Percentiles rank a stretch among this genome's conserved stretches.
Evolutionary conservation across 2,797 vertebrate genomes (phyloP).

Genomic region (Aphelocoma californica): DNA sequence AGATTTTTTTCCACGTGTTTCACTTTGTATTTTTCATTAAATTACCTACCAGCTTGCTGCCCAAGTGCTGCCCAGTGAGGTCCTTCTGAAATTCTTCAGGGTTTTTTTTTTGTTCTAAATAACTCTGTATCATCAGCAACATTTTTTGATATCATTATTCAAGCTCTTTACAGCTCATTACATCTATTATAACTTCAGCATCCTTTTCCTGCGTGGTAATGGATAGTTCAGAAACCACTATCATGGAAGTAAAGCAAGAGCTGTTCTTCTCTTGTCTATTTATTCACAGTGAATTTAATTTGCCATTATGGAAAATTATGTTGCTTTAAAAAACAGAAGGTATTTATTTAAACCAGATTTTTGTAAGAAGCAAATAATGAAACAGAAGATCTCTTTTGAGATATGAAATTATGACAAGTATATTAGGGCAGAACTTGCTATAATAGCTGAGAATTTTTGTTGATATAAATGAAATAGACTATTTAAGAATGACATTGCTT

Average conservation of each 20-base stretch:
- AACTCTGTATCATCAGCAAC: neutral
- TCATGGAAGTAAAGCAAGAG: neutral
- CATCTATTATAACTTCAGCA: neutral
- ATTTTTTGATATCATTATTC: neutral
- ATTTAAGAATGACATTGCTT: neutral
- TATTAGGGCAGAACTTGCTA: neutral
- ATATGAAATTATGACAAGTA: neutral
- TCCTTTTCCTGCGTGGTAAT: neutral
- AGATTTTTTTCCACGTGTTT: neutral
- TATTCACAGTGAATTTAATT: neutral
- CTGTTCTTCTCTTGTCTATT: neutral
- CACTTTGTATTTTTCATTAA: neutral
- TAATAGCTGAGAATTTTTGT: neutral
- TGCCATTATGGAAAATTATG: neutral
- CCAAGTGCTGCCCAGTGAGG: neutral
- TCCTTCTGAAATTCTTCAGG: neutral
- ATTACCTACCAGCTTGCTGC: neutral
- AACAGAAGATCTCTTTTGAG: neutral
- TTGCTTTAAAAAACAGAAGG: neutral
- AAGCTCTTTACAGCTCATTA: constrained; percentile 19
- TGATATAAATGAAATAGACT: neutral
- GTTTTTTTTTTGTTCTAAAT: neutral
- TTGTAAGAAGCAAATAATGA: neutral
- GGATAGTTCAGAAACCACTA: neutral
- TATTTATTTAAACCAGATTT: neutral